phyloP scores from a whole-genome alignment of 2,797 vertebrate species.

The Pelochelys cantorii region DNA sequence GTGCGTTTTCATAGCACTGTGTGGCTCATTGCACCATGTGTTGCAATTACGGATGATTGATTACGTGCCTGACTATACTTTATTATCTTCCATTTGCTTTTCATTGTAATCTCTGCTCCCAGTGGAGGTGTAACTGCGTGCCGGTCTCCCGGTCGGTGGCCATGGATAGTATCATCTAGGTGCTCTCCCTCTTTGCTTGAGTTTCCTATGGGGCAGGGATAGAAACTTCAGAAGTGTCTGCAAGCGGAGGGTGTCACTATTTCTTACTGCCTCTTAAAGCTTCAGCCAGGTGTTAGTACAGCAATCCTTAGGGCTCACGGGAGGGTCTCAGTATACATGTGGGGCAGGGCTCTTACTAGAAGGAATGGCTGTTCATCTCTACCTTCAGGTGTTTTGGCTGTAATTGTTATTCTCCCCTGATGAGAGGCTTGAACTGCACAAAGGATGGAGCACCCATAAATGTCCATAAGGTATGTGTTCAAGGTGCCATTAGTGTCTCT shows the following conservation, averaged over 20 bases:
- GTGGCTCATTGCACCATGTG: neutral
- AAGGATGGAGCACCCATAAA: neutral
- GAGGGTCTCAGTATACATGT: neutral
- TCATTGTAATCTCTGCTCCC: neutral
- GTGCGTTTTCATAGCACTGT: neutral
- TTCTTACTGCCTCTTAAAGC: slow-evolving; percentile 14
- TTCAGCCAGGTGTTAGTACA: accelerated
- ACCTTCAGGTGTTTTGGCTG: neutral
- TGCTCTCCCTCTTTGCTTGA: neutral
- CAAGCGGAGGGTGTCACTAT: neutral
- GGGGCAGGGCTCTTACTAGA: accelerated
- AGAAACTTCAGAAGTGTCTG: neutral
- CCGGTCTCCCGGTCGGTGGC: neutral
- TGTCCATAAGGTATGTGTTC: neutral
- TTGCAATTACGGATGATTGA: neutral
- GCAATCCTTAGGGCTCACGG: neutral
- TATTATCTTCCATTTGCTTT: neutral
- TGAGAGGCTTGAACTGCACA: neutral
- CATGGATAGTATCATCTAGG: neutral
- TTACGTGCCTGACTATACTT: neutral
- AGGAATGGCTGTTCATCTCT: neutral
- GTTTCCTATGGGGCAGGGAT: neutral
- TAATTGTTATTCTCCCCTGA: neutral
- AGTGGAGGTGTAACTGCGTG: neutral
- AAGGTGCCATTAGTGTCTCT: no score